Percentiles rank a stretch among this genome's conserved stretches.
phyloP scores from a whole-genome alignment of 2,113 vertebrate genomes.

The Mystacornis crossleyi region DNA sequence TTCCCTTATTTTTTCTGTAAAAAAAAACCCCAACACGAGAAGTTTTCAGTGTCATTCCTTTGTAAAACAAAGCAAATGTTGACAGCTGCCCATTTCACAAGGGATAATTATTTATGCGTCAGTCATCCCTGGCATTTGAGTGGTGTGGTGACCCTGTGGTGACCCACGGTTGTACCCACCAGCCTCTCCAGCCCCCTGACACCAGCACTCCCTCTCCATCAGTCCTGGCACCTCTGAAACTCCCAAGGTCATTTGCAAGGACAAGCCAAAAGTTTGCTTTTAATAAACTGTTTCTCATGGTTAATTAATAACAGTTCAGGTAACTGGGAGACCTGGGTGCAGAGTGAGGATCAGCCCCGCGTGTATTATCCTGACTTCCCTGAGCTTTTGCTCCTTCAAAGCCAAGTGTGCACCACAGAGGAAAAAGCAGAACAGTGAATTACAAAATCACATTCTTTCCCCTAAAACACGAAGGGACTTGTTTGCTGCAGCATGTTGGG shows the following conservation, averaged over 20 bases:
- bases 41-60: background rate
- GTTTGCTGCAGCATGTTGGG: background rate
- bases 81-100: background rate
- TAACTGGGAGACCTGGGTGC: background rate
- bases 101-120: background rate
- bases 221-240: background rate
- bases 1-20: background rate
- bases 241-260: background rate
- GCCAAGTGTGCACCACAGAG: background rate
- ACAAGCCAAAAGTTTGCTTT: background rate
- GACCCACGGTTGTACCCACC: background rate
- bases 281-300: background rate
- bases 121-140: background rate
- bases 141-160: background rate
- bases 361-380: background rate
- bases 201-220: background rate
- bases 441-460: constrained; percentile 19
- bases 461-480: background rate
- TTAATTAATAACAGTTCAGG: background rate
- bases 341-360: background rate
- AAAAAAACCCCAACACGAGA: background rate
- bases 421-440: background rate
- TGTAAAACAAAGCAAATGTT: background rate
- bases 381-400: background rate
- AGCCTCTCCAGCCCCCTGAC: background rate